Conservation (phyloP, 2,888 invertebrate genomes). For the Eustalomyia histrio region DNA sequence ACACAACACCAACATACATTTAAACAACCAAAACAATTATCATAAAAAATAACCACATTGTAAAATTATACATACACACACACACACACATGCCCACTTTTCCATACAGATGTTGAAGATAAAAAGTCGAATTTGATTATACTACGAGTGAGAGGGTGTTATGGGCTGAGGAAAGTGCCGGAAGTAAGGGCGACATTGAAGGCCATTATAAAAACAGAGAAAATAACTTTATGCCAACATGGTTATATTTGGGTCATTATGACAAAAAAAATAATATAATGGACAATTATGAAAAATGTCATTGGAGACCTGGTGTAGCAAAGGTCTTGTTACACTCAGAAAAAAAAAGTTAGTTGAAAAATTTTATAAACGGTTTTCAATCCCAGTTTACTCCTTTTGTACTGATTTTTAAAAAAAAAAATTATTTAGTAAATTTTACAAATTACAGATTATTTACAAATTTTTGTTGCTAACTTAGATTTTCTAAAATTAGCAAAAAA, state of each 20-base stretch:
- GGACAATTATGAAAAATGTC: slow-evolving; percentile 21
- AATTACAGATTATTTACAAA: too few relatives aligned
- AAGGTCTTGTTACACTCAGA: not conserved
- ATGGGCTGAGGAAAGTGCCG: not conserved
- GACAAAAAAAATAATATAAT: slow-evolving; percentile 10
- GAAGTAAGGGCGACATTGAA: not conserved
- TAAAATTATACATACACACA: not conserved
- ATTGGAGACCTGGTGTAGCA: not conserved
- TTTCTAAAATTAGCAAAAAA: too few relatives aligned
- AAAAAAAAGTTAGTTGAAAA: too few relatives aligned
- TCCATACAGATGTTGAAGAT: slow-evolving; percentile 18
- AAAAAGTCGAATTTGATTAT: slow-evolving; percentile 35
- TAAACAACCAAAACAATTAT: slow-evolving; percentile 52
- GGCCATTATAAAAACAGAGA: not conserved
- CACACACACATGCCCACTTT: not conserved
- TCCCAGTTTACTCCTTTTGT: too few relatives aligned
- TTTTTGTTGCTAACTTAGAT: too few relatives aligned
- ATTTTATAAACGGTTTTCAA: too few relatives aligned
- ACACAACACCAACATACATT: slow-evolving; percentile 1
- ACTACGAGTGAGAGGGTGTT: not conserved
- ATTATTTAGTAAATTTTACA: too few relatives aligned
- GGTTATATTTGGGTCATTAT: slow-evolving; percentile 52
- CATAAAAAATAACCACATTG: slow-evolving; percentile 49
- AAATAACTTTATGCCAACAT: not conserved
- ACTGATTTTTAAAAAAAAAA: too few relatives aligned